Conservation (phyloP, 1,140 invertebrate genomes). For the Pseudomyrmex cubaensis region DNA sequence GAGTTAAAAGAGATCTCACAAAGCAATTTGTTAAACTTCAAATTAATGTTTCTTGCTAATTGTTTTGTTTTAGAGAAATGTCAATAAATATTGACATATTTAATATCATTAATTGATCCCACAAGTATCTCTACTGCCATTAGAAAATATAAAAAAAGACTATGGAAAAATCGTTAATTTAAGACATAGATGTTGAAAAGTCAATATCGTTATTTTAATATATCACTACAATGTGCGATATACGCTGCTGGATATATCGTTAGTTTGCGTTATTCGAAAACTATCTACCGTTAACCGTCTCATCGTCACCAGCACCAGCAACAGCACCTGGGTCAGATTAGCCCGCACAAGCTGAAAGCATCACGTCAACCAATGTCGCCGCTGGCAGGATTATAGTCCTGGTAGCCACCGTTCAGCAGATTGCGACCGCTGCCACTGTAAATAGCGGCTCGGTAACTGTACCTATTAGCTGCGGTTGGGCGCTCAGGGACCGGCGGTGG, state of each 20-base stretch:
- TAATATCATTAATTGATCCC: too few species aligned
- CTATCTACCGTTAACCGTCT: conserved; percentile 52
- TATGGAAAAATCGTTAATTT: too few species aligned
- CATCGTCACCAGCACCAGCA: conserved; percentile 42
- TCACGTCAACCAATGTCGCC: conserved; percentile 91
- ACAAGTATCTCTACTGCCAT: too few species aligned
- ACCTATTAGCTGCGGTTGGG: conserved; percentile 89
- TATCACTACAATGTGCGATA: conserved; percentile 42
- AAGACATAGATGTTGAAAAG: too few species aligned
- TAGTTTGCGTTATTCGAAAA: conserved; percentile 68
- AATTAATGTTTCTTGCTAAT: too few species aligned
- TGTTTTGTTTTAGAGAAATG: too few species aligned
- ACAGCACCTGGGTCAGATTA: conserved; percentile 78
- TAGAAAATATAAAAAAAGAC: too few species aligned
- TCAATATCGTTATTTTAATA: conserved; percentile 44
- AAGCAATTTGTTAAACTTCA: too few species aligned
- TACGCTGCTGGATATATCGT: conserved; percentile 58
- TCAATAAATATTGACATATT: too few species aligned
- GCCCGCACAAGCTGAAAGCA: conserved; percentile 92
- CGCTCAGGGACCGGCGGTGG: conserved; percentile 85
- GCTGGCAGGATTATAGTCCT: conserved; percentile 81
- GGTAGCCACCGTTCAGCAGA: conserved; percentile 84
- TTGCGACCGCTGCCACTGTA: conserved; percentile 86
- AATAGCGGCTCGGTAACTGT: conserved; percentile 92
- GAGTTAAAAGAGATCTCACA: too few species aligned